Evolutionary conservation across 2,888 invertebrate genomes (phyloP).

Genomic region (Nymphalis c-album): DNA sequence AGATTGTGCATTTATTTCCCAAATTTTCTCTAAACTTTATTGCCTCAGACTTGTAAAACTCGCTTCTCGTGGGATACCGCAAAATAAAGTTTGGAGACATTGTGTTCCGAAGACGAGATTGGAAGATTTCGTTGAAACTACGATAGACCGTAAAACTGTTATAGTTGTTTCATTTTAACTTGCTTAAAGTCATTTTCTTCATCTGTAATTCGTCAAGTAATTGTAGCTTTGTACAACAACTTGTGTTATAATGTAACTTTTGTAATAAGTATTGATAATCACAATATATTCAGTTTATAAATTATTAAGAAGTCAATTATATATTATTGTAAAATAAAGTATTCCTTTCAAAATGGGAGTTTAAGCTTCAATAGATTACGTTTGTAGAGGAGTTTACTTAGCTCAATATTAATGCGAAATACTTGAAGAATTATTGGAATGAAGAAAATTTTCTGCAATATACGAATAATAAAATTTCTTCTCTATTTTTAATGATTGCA

Average conservation of each 20-base stretch:
- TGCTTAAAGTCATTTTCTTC: background rate
- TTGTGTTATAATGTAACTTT: too few species aligned
- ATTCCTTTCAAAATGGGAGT: constrained; percentile 10
- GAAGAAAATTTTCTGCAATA: constrained; percentile 1
- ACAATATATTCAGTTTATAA: background rate
- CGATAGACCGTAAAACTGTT: constrained; percentile 2
- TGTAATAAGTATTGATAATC: too few species aligned
- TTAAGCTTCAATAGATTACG: constrained; percentile 15
- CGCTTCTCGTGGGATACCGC: constrained; percentile 25
- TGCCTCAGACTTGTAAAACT: constrained; percentile 33
- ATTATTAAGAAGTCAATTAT: constrained; percentile 5
- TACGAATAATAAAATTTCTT: background rate
- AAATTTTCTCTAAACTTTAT: constrained; percentile 30
- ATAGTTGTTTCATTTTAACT: background rate
- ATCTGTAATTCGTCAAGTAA: too few species aligned
- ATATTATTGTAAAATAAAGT: constrained; percentile 17
- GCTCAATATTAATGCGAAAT: constrained; percentile 20
- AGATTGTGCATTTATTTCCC: constrained; percentile 31
- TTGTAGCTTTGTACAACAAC: too few species aligned
- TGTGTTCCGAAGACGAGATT: constrained; percentile 16
- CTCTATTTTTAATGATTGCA: background rate
- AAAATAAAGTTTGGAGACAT: constrained; percentile 30
- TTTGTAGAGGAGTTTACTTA: constrained; percentile 15
- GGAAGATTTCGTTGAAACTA: background rate
- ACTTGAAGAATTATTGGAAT: constrained; percentile 15